Conservation (phyloP, 2,888 invertebrate genomes). For the Yponomeuta cagnagella region DNA sequence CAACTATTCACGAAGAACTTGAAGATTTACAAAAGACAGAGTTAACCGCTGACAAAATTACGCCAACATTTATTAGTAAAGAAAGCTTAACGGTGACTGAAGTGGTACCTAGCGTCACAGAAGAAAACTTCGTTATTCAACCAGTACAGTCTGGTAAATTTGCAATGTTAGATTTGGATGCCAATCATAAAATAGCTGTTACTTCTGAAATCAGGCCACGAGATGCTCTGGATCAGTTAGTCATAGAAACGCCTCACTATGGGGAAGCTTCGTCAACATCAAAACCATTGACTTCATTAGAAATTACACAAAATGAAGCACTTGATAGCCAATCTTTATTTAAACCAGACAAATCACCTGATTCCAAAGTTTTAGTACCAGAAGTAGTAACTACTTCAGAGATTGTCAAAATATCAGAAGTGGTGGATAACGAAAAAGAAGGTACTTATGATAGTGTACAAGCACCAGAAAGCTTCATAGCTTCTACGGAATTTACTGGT, state of each 20-base stretch:
- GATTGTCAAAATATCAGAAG: conserved; percentile 47
- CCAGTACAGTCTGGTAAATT: conserved; percentile 52
- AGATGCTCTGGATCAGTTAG: conserved; percentile 41
- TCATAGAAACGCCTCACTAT: conserved; percentile 33
- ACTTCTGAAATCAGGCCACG: conserved; percentile 63
- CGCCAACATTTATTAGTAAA: conserved; percentile 71
- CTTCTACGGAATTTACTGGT: conserved; percentile 57
- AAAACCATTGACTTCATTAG: conserved; percentile 42
- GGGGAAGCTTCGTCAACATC: conserved; percentile 53
- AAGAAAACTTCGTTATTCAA: conserved; percentile 56
- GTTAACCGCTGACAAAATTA: conserved; percentile 69
- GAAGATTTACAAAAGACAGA: conserved; percentile 71
- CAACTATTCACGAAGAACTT: conserved; percentile 68
- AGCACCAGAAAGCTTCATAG: conserved; percentile 40
- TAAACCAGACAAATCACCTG: conserved; percentile 32
- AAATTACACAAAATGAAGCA: conserved; percentile 54
- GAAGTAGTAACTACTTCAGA: conserved; percentile 42
- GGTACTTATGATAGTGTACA: conserved; percentile 30
- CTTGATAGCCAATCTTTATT: conserved; percentile 62
- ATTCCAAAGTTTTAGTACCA: conserved; percentile 42
- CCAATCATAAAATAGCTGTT: conserved; percentile 68
- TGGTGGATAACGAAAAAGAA: conserved; percentile 58
- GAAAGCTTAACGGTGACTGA: conserved; percentile 78
- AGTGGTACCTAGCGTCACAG: conserved; percentile 64
- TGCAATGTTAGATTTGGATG: conserved; percentile 69